Percentiles rank a stretch among this genome's conserved stretches.
Evolutionary conservation across 1,140 invertebrate genomes (phyloP).

Genomic region (Melipona quadrifasciata): DNA sequence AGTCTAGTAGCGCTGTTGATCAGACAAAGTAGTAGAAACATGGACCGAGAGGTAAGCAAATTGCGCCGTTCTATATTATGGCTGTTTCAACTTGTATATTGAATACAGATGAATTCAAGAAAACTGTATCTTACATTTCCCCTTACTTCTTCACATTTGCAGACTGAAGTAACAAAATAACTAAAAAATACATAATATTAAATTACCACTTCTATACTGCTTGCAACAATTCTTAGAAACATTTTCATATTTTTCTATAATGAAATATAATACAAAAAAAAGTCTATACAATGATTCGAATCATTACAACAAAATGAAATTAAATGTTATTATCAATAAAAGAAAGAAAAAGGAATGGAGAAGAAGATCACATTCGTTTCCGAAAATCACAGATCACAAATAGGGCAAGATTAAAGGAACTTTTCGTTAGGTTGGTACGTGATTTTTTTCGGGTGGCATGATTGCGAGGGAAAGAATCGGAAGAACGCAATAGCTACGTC

Average conservation of each 20-base stretch:
- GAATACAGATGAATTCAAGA: not conserved
- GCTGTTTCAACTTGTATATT: not conserved
- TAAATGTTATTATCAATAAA: no score
- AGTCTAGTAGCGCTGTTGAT: not conserved
- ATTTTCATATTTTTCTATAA: no score
- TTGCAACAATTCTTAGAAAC: no score
- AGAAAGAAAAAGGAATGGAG: not conserved
- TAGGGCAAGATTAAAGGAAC: not conserved
- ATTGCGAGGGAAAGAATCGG: conserved; percentile 25
- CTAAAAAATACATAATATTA: no score
- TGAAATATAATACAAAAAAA: no score
- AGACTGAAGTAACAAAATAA: no score
- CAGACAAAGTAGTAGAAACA: no score
- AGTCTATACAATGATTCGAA: not conserved
- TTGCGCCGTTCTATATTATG: not conserved
- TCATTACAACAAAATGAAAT: not conserved
- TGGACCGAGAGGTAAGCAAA: no score
- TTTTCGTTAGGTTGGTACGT: not conserved
- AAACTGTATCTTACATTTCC: no score
- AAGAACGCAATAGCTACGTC: conserved; percentile 17
- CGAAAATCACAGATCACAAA: not conserved
- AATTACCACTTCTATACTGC: no score
- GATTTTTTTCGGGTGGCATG: not conserved
- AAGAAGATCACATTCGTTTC: not conserved
- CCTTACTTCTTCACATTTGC: not conserved